These are phyloP conservation scores for Hirtodrosophila alboralis DNA, from an alignment of 2,888 invertebrate species.

Conservation along the genomic window DNA sequence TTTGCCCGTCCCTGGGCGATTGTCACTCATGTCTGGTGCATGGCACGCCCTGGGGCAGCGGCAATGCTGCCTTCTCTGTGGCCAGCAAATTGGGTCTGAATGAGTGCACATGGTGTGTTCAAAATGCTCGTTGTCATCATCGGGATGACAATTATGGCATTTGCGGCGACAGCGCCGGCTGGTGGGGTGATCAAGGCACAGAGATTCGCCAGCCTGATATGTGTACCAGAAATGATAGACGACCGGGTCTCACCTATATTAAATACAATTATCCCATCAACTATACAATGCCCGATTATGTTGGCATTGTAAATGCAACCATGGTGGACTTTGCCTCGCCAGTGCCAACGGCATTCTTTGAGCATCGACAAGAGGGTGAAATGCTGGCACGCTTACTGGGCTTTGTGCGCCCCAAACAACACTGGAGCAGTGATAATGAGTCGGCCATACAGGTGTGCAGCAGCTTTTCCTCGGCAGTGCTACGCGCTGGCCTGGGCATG, in stretches of 20 bases:
- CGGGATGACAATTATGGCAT: constrained; percentile 91
- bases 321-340: constrained; percentile 91
- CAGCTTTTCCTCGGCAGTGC: constrained; percentile 90
- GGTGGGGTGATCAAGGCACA: constrained; percentile 95
- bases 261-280: constrained; percentile 95
- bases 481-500: constrained; percentile 85
- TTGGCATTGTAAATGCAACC: constrained; percentile 93
- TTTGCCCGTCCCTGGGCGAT: constrained; percentile 94
- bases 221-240: constrained; percentile 90
- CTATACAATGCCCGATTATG: constrained; percentile 94
- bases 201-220: constrained; percentile 90
- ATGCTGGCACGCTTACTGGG: constrained; percentile 91
- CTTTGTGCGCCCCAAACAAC: constrained; percentile 91
- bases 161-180: constrained; percentile 93
- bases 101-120: constrained; percentile 96
- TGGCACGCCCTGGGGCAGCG: constrained; percentile 83
- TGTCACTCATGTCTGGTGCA: constrained; percentile 96
- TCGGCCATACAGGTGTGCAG: constrained; percentile 91
- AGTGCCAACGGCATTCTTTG: constrained; percentile 88
- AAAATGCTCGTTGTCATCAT: constrained; percentile 95
- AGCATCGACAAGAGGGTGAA: constrained; percentile 89
- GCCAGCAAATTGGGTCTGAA: constrained; percentile 91
- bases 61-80: constrained; percentile 85
- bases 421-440: constrained; percentile 89
- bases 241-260: constrained; percentile 95